Base-by-base conservation (phyloP, 2,113 vertebrate genomes). In the Prionailurus bengalensis region DNA sequence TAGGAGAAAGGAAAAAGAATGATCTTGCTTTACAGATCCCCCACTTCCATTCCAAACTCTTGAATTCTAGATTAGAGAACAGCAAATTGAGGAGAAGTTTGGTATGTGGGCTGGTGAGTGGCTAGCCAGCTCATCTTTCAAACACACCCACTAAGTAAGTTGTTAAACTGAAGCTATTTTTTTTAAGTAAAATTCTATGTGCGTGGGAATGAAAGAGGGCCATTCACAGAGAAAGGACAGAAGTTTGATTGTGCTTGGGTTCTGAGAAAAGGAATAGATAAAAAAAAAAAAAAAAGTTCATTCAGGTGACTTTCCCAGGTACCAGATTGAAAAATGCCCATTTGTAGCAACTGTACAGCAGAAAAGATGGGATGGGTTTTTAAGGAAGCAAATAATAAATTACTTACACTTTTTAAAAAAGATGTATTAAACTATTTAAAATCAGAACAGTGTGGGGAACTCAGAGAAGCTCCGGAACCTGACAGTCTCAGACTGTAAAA, bases 401-500 rank as follows among this genome's bases (percentile, higher is more conserved):
- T 78, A 55, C 23, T 87, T 42, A 84, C 31, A 14, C 31, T 33
- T 33, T 89, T 96, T 71, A 45, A 74, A 42, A 95, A 33, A 11
- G 19, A 29, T 42, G 55, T 36, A 55, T 8, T 14, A 71, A 94
- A 53, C 15, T 27, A 73, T 51, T 33, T 85, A 33, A 93, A 96
- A 94, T 87, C 33, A 78, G 45, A 94, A 86, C 39, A n/a, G 33
- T 82, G 29, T 23, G 9, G 27, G 48, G 65, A 92, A 85, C 61
- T 79, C 36, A 25, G 58, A 91, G 61, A 55, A 45, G 5, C 42
- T 61, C 89, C 89, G 58, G 33, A 73, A 33, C 27, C 83, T 74
- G 39, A 68, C 66, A 91, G 83, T 14, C 86, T 79, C 25, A 78
- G 55, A 83, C 36, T 79, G 45, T 82, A 63, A 82, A 89, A 89